These are phyloP conservation scores for Papilio gigon DNA, from an alignment of 2,888 invertebrate species.

Conservation along the genomic window DNA sequence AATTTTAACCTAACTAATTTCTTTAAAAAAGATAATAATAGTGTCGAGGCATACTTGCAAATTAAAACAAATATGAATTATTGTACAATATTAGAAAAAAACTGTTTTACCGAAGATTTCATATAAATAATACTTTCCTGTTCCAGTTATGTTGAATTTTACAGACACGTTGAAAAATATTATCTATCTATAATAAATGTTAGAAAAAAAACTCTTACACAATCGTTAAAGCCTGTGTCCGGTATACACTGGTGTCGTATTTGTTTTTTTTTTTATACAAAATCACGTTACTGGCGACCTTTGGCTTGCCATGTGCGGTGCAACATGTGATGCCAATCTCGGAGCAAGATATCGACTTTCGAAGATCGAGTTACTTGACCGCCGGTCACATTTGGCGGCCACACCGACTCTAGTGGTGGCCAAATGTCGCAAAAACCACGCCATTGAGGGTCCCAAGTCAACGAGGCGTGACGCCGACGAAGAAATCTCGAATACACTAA, in stretches of 20 bases:
- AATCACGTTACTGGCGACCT: conserved; percentile 66
- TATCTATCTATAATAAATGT: not conserved
- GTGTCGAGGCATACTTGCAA: too few species aligned
- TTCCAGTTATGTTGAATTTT: not conserved
- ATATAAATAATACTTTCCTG: too few species aligned
- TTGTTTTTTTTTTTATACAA: conserved; percentile 24
- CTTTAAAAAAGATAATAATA: too few species aligned
- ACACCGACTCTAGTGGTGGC: conserved; percentile 60
- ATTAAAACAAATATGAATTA: not conserved
- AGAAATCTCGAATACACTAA: conserved; percentile 50
- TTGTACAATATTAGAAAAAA: not conserved
- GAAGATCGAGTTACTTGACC: conserved; percentile 66
- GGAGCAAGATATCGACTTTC: conserved; percentile 60
- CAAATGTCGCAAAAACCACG: conserved; percentile 68
- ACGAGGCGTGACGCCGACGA: conserved; percentile 58
- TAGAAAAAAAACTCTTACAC: conserved; percentile 33
- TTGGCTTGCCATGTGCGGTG: conserved; percentile 67
- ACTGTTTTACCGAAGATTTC: too few species aligned
- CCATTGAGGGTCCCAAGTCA: conserved; percentile 62
- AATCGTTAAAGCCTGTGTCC: conserved; percentile 41
- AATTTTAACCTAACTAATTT: too few species aligned
- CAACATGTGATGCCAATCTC: conserved; percentile 73
- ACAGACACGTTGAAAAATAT: conserved; percentile 34
- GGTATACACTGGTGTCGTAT: not conserved
- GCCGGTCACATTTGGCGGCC: conserved; percentile 72